Percentiles rank a stretch among this genome's conserved stretches.
Evolutionary conservation across 2,113 vertebrate genomes (phyloP).

Genomic region (Hystrix cristata): DNA sequence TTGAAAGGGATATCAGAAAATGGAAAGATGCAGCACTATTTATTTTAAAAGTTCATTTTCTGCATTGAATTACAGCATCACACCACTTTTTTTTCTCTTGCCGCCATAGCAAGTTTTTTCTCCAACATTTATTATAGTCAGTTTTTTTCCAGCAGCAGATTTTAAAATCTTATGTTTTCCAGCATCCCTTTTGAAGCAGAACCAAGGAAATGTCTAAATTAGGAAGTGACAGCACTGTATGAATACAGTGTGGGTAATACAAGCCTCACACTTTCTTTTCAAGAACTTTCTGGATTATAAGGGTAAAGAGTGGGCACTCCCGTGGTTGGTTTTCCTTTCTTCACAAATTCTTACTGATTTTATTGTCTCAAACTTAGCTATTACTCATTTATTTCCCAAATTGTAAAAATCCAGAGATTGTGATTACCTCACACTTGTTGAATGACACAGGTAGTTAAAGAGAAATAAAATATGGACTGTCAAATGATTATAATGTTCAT

Average conservation of each 20-base stretch:
- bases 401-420: neutral
- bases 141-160: neutral
- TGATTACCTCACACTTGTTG: neutral
- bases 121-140: neutral
- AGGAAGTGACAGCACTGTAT: neutral
- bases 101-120: neutral
- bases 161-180: neutral
- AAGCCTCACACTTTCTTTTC: neutral
- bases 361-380: neutral
- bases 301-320: neutral
- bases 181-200: neutral
- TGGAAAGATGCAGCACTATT: neutral
- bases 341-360: neutral
- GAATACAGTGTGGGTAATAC: neutral
- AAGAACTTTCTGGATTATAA: neutral
- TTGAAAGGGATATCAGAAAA: no score
- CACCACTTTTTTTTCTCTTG: neutral
- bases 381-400: neutral
- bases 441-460: neutral
- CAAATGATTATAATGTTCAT: neutral
- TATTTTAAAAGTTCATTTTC: neutral
- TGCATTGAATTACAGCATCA: neutral
- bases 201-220: neutral
- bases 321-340: neutral
- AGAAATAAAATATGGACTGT: neutral